Evolutionary conservation across 30 jellyfish, hydroid and myxozoan genomes (phyloP), one percentile per base, ranked within the genome.

Genomic region (Aurelia sp.): DNA sequence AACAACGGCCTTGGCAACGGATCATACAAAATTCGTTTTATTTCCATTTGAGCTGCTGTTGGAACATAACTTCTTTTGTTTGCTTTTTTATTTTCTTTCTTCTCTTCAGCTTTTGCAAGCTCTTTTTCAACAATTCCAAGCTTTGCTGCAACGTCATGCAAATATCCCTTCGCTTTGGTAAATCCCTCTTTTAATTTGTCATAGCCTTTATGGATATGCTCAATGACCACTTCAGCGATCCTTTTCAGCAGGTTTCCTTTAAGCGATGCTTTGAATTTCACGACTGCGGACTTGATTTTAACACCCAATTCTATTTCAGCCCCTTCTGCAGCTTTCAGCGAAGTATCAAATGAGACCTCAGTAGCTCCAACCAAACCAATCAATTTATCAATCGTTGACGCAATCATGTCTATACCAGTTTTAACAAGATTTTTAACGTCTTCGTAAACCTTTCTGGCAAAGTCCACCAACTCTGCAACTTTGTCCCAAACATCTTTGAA

Each of bases 401-500:
- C 83, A 19, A 72, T 16, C 21, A 72, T 44, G 8, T 44, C 83
- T 6, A 72, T 31, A 16, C 83, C 83, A 11, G 83, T 33, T 50
- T 72, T 72, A 7, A 72, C 69, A 41, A 55, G 68, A 23, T 55
- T 50, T 44, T 72, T 72, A 0, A 72, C 83, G 15, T 72, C 41
- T 19, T 72, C 83, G 20, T 72, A 72, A 11, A 72, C 22, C 69
- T 19, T 30, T 48, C 50, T 72, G 11, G 83, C 83, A 16, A 35
- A 51, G 40, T 44, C 51, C 19, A 72, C 69, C 8, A 72, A 41
- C 47, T 41, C 83, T 19, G 53, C 22, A 41, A 72, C 83, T 50
- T 72, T 72, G 35, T 50, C 83, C 83, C 83, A 72, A 16, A 72
- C 71, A 35, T 72, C 83, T 50, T 72, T 72, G 59, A 72, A 72